A percentile compares a stretch with the other conserved stretches of the same genome.
Conservation (phyloP, 30 jellyfish, hydroid and myxozoan species). For the Turritopsis dohrnii region DNA sequence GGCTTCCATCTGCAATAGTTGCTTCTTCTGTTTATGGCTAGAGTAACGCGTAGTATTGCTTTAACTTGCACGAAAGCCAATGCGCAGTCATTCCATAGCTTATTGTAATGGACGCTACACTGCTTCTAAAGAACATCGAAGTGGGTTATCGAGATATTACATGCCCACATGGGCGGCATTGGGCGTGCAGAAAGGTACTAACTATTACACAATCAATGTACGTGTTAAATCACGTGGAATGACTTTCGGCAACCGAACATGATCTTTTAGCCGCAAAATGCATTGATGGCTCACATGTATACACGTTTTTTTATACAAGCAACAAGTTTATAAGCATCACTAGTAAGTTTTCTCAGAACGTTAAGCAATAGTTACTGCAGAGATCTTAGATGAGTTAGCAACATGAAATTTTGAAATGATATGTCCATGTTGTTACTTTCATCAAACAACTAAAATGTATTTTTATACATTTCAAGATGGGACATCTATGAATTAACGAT, state of each 20-base stretch:
- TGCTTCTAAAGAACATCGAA: background rate
- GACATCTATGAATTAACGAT: too few relatives aligned
- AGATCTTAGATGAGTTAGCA: too few relatives aligned
- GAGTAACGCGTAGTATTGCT: background rate
- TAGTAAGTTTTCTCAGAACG: too few relatives aligned
- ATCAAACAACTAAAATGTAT: too few relatives aligned
- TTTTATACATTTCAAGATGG: too few relatives aligned
- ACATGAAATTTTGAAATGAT: too few relatives aligned
- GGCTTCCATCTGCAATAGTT: background rate
- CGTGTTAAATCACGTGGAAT: background rate
- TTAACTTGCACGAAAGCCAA: background rate
- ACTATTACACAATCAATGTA: background rate
- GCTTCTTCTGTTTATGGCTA: background rate
- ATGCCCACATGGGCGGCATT: background rate
- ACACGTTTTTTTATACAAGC: too few relatives aligned
- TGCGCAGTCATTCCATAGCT: background rate
- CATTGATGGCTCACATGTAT: background rate
- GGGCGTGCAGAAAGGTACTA: background rate
- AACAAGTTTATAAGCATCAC: too few relatives aligned
- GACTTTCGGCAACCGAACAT: background rate
- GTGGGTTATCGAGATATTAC: background rate
- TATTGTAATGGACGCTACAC: background rate
- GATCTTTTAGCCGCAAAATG: background rate
- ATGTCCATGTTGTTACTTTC: too few relatives aligned
- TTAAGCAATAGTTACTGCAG: too few relatives aligned